Conservation (phyloP, 2,797 vertebrate species). For the Chelmon rostratus region DNA sequence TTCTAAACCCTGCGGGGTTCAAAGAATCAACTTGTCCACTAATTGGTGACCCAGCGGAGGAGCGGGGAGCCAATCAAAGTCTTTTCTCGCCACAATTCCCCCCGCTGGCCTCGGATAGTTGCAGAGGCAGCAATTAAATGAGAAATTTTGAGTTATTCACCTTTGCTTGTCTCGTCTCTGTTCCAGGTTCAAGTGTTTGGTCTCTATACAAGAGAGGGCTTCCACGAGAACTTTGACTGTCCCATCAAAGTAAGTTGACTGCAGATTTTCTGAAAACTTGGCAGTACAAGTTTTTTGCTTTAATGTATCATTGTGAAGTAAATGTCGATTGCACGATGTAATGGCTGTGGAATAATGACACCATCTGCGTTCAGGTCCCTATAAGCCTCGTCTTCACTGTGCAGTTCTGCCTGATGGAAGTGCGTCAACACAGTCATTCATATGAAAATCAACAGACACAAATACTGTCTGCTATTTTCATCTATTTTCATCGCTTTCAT, state of each 20-base stretch:
- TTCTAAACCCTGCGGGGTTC: slow-evolving; percentile 80
- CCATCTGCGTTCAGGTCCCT: too few relatives aligned
- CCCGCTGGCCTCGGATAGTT: slow-evolving; percentile 74
- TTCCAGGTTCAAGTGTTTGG: slow-evolving; percentile 96
- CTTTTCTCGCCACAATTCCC: slow-evolving; percentile 65
- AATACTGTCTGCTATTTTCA: too few relatives aligned
- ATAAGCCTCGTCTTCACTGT: too few relatives aligned
- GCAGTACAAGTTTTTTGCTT: too few relatives aligned
- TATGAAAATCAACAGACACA: too few relatives aligned
- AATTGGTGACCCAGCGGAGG: slow-evolving; percentile 86
- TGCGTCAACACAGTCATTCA: too few relatives aligned
- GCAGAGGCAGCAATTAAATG: slow-evolving; percentile 84
- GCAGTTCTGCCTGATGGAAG: too few relatives aligned
- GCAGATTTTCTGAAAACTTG: background rate
- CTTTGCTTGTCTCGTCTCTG: slow-evolving; percentile 65
- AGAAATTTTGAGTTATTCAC: slow-evolving; percentile 75
- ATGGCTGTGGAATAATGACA: too few relatives aligned
- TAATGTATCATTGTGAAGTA: too few relatives aligned
- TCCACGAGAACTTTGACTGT: slow-evolving; percentile 97
- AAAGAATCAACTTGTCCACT: slow-evolving; percentile 83
- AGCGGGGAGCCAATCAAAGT: slow-evolving; percentile 79
- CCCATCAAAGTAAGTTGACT: slow-evolving; percentile 94
- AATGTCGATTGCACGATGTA: too few relatives aligned
- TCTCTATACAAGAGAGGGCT: slow-evolving; percentile 96
- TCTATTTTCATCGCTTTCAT: too few relatives aligned